A percentile compares a stretch with the other conserved stretches of the same genome.
phyloP scores from a whole-genome alignment of 2,113 vertebrate species.

The Clinocottus analis region DNA sequence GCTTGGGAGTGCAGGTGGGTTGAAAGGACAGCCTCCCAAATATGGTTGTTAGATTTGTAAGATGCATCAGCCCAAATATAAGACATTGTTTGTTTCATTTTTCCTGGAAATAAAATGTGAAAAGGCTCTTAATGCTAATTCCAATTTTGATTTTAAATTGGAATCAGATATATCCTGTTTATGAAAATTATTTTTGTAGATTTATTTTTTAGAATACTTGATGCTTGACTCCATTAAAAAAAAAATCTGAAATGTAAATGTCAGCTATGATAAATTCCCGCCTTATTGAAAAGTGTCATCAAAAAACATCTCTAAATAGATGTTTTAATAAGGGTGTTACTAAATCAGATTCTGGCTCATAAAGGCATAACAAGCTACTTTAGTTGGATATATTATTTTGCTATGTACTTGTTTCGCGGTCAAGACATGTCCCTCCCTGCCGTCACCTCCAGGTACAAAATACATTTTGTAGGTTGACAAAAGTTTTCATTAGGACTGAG shows the following conservation, averaged over 20 bases:
- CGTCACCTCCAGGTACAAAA: neutral
- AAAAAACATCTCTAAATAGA: neutral
- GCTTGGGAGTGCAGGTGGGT: neutral
- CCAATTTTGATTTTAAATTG: neutral
- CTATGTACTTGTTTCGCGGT: neutral
- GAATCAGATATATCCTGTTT: neutral
- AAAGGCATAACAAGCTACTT: neutral
- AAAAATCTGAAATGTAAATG: neutral
- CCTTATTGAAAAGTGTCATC: neutral
- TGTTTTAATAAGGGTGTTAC: neutral
- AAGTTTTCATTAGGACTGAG: too few relatives aligned
- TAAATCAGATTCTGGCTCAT: neutral
- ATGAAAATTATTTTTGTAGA: neutral
- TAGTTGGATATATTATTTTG: neutral
- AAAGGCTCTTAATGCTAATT: neutral
- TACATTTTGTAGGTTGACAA: neutral
- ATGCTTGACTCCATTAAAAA: neutral
- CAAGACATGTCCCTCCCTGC: neutral
- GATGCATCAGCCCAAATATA: neutral
- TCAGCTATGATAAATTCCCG: neutral
- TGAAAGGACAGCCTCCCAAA: neutral
- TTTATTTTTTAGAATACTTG: neutral
- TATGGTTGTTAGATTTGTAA: neutral
- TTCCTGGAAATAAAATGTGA: neutral
- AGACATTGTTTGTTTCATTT: neutral